These are phyloP conservation scores for Eilema sororculum DNA, from an alignment of 2,888 invertebrate species.

Conservation along the genomic window DNA sequence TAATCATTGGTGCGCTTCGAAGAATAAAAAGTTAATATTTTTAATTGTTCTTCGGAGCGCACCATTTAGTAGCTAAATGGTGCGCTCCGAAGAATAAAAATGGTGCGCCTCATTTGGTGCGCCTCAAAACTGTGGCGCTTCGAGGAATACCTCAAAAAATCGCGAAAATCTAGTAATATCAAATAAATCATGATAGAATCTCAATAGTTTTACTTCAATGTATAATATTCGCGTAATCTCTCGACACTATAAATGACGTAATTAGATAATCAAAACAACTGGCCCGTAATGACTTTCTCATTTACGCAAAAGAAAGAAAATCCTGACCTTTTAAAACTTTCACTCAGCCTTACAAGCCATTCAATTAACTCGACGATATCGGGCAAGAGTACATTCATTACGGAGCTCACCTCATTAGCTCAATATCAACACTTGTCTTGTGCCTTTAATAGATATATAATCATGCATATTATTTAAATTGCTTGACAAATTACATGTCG, in stretches of 20 bases:
- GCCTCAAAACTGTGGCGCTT: too few species aligned
- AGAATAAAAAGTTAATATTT: too few species aligned
- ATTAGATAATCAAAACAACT: conserved; percentile 38
- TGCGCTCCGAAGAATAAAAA: too few species aligned
- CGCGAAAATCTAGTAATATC: too few species aligned
- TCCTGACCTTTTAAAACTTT: conserved; percentile 59
- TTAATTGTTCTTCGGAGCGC: too few species aligned
- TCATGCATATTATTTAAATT: conserved; percentile 86
- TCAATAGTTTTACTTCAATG: too few species aligned
- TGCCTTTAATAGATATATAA: conserved; percentile 85
- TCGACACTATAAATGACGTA: conserved; percentile 35
- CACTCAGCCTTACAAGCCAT: conserved; percentile 59
- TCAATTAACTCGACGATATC: conserved; percentile 50
- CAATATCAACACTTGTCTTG: conserved; percentile 81
- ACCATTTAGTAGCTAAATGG: too few species aligned
- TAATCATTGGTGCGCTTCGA: too few species aligned
- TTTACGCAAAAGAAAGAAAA: conserved; percentile 44
- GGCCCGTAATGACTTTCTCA: conserved; percentile 33
- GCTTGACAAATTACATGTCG: conserved; percentile 84
- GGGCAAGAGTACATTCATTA: conserved; percentile 56
- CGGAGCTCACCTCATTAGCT: conserved; percentile 78
- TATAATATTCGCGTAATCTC: conserved; percentile 1
- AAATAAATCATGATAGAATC: too few species aligned
- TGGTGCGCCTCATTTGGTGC: too few species aligned
- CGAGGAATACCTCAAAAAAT: too few species aligned